Base-by-base conservation (phyloP, 2,113 vertebrate genomes). In the Collichthys lucidus region DNA sequence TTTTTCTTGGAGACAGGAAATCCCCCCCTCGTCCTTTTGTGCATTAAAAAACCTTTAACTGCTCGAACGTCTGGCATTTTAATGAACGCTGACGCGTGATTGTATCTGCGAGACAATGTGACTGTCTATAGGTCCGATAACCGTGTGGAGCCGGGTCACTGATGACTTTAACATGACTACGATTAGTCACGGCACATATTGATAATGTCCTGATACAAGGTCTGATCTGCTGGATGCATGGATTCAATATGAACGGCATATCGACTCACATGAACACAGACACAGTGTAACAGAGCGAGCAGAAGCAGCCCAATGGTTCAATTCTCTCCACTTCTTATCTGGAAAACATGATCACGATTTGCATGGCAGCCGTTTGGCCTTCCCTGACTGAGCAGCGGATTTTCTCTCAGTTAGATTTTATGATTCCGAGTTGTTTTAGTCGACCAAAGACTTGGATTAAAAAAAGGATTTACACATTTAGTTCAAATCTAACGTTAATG, bases 121-220 rank as follows among this genome's bases (percentile, higher is more conserved):
- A 67, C 11, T 19, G 5, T 4, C 22, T 61, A 42, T 1, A 71
- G 47, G 15, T 17, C 29, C 24, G n/a, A 73, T n/a, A 61, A 71
- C 0, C 7, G 53, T 14, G 16, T 26, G n/a, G 4, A 65, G 71
- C 46, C 12, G 15, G 19, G 42, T 19, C 42, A 62, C 24, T 40
- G 68, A 75, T 24, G 24, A 78, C 47, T 74, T 74, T 4, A 40
- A 52, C 49, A 62, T 74, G 74, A 84, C 44, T 17, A 17, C 5
- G 52, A 74, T 65, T 20, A 15, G 44, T 65, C 20, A 80, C n/a
- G 22, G 49, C 5, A 6, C 24, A 24, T 8, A 44, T 55, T 12
- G 16, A 49, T n/a, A 4, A 63, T 7, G 12, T 56, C 9, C 24
- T n/a, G 14, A 24, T 11, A 24, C 11, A 31, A 44, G 6, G 11